Evolutionary conservation across 2,888 invertebrate genomes (phyloP).

Genomic region (Chymomyza fuscimana): DNA sequence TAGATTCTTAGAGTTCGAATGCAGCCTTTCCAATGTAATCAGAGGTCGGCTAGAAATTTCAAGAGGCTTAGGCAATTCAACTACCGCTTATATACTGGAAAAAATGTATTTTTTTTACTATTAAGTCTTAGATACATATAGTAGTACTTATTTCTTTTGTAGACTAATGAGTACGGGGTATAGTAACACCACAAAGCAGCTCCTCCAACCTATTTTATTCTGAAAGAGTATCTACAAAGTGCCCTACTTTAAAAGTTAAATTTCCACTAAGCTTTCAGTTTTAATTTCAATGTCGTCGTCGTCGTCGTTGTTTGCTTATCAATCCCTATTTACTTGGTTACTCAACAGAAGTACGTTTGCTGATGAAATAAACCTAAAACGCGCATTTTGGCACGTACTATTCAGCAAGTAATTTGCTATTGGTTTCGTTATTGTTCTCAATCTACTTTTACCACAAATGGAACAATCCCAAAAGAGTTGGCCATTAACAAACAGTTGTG

Average conservation of each 20-base stretch:
- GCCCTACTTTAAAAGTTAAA: background rate
- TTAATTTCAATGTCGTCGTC: background rate
- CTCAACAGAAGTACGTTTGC: background rate
- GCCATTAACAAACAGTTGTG: conserved; percentile 17
- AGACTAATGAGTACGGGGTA: no score
- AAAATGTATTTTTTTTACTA: no score
- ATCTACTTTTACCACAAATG: background rate
- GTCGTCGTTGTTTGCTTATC: background rate
- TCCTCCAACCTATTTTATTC: no score
- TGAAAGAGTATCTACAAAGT: background rate
- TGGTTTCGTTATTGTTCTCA: background rate
- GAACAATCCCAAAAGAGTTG: background rate
- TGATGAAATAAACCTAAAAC: conserved; percentile 16
- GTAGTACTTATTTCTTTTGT: no score
- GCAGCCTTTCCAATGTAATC: no score
- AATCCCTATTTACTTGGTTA: background rate
- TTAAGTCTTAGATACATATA: no score
- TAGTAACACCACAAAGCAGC: no score
- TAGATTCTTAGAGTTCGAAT: no score
- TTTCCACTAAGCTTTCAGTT: background rate
- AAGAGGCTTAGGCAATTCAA: no score
- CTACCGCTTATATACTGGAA: no score
- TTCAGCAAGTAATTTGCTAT: conserved; percentile 17
- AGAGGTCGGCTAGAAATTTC: no score
- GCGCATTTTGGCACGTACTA: conserved; percentile 45